These are phyloP conservation scores for Babyrousa celebensis DNA, from an alignment of 2,797 vertebrate species.

Conservation along the genomic window DNA sequence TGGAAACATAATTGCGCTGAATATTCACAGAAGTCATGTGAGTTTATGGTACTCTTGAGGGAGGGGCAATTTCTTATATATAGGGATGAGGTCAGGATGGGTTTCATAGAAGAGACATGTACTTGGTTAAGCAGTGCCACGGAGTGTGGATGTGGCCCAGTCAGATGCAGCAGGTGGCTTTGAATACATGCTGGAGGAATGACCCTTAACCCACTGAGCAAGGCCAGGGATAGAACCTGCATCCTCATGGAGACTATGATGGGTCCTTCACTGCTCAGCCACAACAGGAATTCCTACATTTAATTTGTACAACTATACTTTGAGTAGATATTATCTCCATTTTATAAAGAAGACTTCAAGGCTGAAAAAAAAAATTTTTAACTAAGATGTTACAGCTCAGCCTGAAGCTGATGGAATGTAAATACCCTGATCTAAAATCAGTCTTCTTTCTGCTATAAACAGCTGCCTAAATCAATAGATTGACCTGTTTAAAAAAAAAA, in stretches of 20 bases:
- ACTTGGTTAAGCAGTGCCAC: neutral
- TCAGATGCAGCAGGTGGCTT: neutral
- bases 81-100: neutral
- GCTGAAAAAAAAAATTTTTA: neutral
- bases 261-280: too few relatives aligned
- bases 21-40: neutral
- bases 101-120: neutral
- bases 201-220: too few relatives aligned
- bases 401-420: neutral
- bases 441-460: neutral
- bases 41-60: neutral
- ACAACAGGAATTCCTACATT: neutral
- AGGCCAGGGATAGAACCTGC: too few relatives aligned
- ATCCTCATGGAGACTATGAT: too few relatives aligned
- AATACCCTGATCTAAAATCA: neutral
- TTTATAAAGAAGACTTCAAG: neutral
- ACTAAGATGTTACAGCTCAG: neutral
- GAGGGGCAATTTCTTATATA: neutral
- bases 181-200: neutral
- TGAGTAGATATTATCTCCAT: neutral
- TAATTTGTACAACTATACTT: neutral
- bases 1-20: neutral
- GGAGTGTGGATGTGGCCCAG: neutral
- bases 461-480: constrained; percentile 8
- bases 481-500: neutral